Evolutionary conservation across 2,888 invertebrate species (phyloP).

Genomic region (Meandrusa payeni): DNA sequence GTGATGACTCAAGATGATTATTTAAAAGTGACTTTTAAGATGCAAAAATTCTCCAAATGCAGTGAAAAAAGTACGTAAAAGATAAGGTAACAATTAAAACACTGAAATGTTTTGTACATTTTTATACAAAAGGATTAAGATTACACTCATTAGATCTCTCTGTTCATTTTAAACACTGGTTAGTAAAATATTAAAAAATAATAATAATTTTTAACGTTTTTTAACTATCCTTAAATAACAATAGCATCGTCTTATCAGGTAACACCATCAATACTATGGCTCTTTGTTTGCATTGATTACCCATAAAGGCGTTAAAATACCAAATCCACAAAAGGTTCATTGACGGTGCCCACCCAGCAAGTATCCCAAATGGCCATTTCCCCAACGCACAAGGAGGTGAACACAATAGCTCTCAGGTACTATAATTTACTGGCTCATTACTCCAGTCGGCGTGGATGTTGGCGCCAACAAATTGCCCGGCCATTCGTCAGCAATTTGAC

Average conservation of each 20-base stretch:
- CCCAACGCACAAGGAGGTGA: conserved; percentile 17
- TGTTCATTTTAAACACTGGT: not conserved
- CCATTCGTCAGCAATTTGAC: conserved; percentile 53
- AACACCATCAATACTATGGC: conserved; percentile 5
- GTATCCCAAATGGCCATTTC: conserved; percentile 20
- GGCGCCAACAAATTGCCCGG: conserved; percentile 41
- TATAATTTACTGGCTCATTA: conserved; percentile 32
- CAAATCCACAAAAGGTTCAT: conserved; percentile 20
- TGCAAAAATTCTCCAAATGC: too few relatives aligned
- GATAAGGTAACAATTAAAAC: too few relatives aligned
- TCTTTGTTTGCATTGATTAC: conserved; percentile 3
- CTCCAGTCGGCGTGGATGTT: conserved; percentile 25
- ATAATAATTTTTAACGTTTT: not conserved
- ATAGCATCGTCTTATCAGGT: not conserved
- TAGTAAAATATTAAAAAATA: too few relatives aligned
- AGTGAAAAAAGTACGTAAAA: too few relatives aligned
- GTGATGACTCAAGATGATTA: too few relatives aligned
- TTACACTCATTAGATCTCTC: not conserved
- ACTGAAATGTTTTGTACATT: too few relatives aligned
- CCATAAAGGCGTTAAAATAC: conserved; percentile 9
- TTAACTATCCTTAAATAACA: conserved; percentile 3
- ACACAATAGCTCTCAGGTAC: conserved; percentile 28
- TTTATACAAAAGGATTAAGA: not conserved
- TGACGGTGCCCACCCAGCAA: conserved; percentile 33
- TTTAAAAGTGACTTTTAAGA: too few relatives aligned